Evolutionary conservation across 2,888 invertebrate species (phyloP).

Genomic region (Catocala sponsa): DNA sequence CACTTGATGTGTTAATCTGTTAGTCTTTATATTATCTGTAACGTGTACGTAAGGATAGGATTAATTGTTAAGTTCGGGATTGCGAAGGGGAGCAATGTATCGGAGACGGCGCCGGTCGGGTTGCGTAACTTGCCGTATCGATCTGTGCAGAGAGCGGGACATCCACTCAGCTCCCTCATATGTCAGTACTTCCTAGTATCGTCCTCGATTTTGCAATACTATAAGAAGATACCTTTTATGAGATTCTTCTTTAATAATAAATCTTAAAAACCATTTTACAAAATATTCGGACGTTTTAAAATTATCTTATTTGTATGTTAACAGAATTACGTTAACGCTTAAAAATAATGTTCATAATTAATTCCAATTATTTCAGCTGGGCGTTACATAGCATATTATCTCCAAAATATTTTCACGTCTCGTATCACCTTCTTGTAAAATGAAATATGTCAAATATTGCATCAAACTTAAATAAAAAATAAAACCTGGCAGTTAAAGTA

Average conservation of each 20-base stretch:
- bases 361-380: not conserved
- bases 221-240: not conserved
- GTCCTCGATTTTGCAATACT: slow-evolving; percentile 29
- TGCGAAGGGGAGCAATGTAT: slow-evolving; percentile 56
- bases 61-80: slow-evolving; percentile 34
- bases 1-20: slow-evolving; percentile 23
- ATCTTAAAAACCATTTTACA: not conserved
- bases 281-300: no score
- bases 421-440: no score
- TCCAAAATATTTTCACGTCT: no score
- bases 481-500: no score
- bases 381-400: no score
- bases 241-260: not conserved
- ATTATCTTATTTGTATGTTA: no score
- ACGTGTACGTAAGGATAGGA: slow-evolving; percentile 23
- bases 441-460: no score
- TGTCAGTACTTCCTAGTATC: slow-evolving; percentile 60
- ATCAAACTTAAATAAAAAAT: no score
- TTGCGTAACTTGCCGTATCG: slow-evolving; percentile 86
- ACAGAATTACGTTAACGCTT: no score
- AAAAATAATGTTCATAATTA: no score
- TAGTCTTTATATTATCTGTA: slow-evolving; percentile 19
- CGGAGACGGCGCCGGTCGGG: slow-evolving; percentile 75
- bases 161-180: slow-evolving; percentile 68
- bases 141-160: slow-evolving; percentile 79